phyloP scores from a whole-genome alignment of 2,113 vertebrate genomes.

The Micromys minutus region DNA sequence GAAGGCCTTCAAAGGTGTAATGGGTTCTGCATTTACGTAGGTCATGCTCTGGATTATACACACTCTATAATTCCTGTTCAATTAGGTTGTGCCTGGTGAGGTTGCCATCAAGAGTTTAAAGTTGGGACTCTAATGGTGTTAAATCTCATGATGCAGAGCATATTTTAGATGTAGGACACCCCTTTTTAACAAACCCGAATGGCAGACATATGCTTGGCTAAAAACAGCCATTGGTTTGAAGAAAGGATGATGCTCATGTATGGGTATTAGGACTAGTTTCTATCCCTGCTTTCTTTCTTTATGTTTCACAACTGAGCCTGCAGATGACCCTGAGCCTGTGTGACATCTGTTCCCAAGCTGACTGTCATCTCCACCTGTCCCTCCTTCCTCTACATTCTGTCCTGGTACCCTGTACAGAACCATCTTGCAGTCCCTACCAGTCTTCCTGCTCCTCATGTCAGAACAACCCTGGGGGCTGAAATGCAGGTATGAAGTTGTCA shows the following conservation, averaged over 20 bases:
- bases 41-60: background rate
- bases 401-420: too few species aligned
- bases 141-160: background rate
- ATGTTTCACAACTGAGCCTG: background rate
- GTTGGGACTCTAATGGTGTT: background rate
- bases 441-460: background rate
- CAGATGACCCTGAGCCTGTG: rapidly evolving
- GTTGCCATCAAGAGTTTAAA: background rate
- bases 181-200: background rate
- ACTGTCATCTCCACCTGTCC: background rate
- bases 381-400: background rate
- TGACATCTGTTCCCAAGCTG: background rate
- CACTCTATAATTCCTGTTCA: background rate
- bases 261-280: background rate
- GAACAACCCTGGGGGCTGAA: background rate
- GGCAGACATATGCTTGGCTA: background rate
- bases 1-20: background rate
- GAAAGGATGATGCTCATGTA: background rate
- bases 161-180: background rate
- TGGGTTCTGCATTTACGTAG: background rate
- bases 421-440: background rate
- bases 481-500: background rate
- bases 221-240: background rate
- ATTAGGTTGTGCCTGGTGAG: constrained; percentile 4
- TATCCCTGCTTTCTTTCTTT: background rate